Percentiles rank a stretch among this genome's conserved stretches.
Evolutionary conservation across 2,113 vertebrate species (phyloP).

Genomic region (Chrysemys picta): DNA sequence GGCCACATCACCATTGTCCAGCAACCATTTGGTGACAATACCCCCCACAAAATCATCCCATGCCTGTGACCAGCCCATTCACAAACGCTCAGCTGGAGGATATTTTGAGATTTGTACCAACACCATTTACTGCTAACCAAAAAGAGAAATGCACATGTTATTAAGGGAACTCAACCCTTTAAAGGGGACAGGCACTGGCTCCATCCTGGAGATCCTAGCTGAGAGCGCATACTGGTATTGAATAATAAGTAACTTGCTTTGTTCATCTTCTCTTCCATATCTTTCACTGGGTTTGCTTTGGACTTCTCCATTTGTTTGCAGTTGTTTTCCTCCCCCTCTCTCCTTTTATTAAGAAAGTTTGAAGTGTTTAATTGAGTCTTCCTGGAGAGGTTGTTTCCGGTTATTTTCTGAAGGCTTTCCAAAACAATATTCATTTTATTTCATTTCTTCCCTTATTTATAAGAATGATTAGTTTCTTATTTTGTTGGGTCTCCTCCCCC

Average conservation of each 20-base stretch:
- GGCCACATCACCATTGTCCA: background rate
- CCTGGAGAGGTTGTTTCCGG: background rate
- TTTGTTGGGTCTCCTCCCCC: background rate
- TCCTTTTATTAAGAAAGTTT: background rate
- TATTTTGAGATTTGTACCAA: background rate
- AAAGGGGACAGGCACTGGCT: background rate
- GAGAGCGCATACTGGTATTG: background rate
- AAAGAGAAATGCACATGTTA: background rate
- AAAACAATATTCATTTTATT: background rate
- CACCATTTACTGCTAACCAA: background rate
- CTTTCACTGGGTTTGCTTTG: background rate
- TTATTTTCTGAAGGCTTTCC: background rate
- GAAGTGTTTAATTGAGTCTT: background rate
- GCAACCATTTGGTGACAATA: background rate
- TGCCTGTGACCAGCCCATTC: accelerated
- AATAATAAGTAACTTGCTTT: background rate
- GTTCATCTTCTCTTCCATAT: background rate
- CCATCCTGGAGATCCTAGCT: background rate
- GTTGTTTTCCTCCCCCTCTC: accelerated
- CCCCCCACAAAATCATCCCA: background rate
- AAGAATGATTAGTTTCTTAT: background rate
- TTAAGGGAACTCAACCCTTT: accelerated
- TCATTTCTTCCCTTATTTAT: background rate
- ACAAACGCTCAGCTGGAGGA: accelerated
- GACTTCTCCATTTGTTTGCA: accelerated